phyloP scores from a whole-genome alignment of 2,888 invertebrate species.

The Anorthoa munda region DNA sequence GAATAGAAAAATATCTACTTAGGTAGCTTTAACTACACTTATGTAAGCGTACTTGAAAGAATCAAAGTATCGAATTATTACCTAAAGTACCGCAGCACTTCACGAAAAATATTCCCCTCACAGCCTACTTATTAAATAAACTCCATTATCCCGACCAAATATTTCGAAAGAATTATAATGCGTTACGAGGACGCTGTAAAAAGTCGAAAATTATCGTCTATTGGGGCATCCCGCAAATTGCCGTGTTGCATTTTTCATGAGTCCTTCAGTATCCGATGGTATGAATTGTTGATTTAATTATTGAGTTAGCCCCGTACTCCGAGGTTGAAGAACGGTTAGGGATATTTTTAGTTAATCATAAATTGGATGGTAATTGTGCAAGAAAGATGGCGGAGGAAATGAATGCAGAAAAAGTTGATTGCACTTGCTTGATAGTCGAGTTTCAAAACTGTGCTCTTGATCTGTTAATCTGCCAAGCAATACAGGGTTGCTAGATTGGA shows the following conservation, averaged over 20 bases:
- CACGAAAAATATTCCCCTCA: conserved; percentile 14
- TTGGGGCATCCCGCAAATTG: conserved; percentile 83
- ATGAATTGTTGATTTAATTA: conserved; percentile 89
- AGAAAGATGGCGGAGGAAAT: conserved; percentile 9
- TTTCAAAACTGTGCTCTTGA: background rate
- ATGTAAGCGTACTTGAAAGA: background rate
- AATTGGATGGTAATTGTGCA: conserved; percentile 39
- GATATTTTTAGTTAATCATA: conserved; percentile 56
- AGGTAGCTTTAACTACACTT: background rate
- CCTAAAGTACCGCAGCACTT: background rate
- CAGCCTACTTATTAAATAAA: conserved; percentile 33
- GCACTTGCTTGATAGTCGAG: background rate
- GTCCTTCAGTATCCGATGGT: conserved; percentile 79
- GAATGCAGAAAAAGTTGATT: background rate
- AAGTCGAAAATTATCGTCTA: conserved; percentile 77
- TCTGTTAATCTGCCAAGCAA: background rate
- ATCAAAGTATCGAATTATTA: background rate
- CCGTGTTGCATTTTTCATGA: conserved; percentile 89
- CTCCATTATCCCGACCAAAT: conserved; percentile 36
- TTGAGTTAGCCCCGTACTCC: conserved; percentile 74
- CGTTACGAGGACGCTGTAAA: conserved; percentile 65
- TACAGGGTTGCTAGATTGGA: background rate
- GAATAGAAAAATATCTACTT: background rate
- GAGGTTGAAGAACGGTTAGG: conserved; percentile 65
- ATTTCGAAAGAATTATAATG: conserved; percentile 54